Evolutionary conservation across 2,797 vertebrate genomes (phyloP), one percentile per base, ranked within the genome.

Genomic region (Trematomus bernacchii): DNA sequence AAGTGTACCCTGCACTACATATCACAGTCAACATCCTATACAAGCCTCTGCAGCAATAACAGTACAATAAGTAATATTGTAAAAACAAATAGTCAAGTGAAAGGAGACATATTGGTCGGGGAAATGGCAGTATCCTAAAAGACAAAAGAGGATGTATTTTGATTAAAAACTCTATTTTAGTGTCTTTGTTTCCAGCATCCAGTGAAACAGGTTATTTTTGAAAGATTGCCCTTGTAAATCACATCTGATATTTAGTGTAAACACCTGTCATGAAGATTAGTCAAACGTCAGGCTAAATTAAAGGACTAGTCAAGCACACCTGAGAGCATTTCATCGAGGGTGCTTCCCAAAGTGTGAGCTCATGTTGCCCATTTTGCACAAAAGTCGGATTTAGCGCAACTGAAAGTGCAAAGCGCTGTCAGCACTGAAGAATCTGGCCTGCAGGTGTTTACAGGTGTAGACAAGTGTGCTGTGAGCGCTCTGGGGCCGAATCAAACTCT

Each of bases 391-490:
- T 27, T 67, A 62, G 21, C 4, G 18, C 61, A 23, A 16, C 7
- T 0, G 33, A 37, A 37, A 37, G 9, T 40, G 37, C 23, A 43
- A 69, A 15, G 37, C 6, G 10, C 37, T 73, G 75, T 73, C 79
- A 72, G 66, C 66, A 11, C 19, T 62, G 73, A 81, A 76, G 62
- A 79, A 61, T 77, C 47, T 30, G 53, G 60, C 79, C 78, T 65
- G 69, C 64, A 75, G 76, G 72, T 75, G 64, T 87, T 85, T 83
- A 81, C 63, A 74, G 80, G 61, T 77, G 80, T 59, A 73, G 67
- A 19, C 30, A 59, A 53, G 61, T 54, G 58, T 2, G 46, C 16
- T 44, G 30, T 50, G 6, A 19, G 46, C 58, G 59, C 15, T 1
- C 4, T 47, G n/a, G 48, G 3, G 10, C 50, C 46, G 19, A 65